Conservation (phyloP, 2,113 vertebrate species). For the human (Homo sapiens) region GRCh38 chr16:50653001-50653500, state of each 20-base stretch:
- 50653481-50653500: fast-evolving
- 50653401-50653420: background rate
- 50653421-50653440: fast-evolving
- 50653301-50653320: conserved; percentile 84
- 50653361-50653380: conserved; percentile 81
- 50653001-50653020: conserved; percentile 87
- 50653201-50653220: conserved; percentile 84
- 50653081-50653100: conserved; percentile 74
- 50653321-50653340: conserved; percentile 82
- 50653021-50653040: conserved; percentile 85
- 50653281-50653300: conserved; percentile 88
- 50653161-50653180: conserved; percentile 85
- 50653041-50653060: conserved; percentile 68
- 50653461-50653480: background rate
- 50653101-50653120: conserved; percentile 84
- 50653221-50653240: conserved; percentile 87
- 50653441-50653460: background rate
- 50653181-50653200: conserved; percentile 84
- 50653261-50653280: conserved; percentile 86
- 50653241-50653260: conserved; percentile 86
- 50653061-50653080: conserved; percentile 73
- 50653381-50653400: background rate
- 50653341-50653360: conserved; percentile 81
- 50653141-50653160: conserved; percentile 75
- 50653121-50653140: conserved; percentile 75